These are phyloP conservation scores for Perccottus glenii DNA, from an alignment of 2,113 vertebrate genomes.

Conservation along the genomic window DNA sequence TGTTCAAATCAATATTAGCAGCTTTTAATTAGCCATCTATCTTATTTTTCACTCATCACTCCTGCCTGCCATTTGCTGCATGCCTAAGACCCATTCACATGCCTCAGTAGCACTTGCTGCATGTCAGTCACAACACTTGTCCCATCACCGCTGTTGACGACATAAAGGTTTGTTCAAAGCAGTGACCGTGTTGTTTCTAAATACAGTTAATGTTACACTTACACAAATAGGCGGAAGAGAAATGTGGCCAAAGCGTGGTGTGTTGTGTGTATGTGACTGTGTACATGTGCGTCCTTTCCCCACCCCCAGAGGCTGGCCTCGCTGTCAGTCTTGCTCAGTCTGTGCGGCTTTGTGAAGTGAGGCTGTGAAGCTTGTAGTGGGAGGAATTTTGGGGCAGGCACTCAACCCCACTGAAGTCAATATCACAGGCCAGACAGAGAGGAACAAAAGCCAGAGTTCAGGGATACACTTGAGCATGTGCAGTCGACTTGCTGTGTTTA, in stretches of 20 bases:
- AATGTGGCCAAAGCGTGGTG: constrained; percentile 35
- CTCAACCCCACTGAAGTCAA: constrained; percentile 77
- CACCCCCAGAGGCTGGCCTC: constrained; percentile 60
- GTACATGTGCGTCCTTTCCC: constrained; percentile 35
- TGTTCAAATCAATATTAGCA: background rate
- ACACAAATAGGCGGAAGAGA: constrained; percentile 31
- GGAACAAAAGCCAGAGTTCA: constrained; percentile 78
- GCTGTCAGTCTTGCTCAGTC: constrained; percentile 63
- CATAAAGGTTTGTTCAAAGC: constrained; percentile 38
- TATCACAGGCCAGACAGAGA: constrained; percentile 69
- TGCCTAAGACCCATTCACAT: constrained; percentile 56
- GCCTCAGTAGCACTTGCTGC: constrained; percentile 73
- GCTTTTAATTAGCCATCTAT: constrained; percentile 12
- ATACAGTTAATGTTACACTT: constrained; percentile 53
- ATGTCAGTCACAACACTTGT: constrained; percentile 76
- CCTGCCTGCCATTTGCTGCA: constrained; percentile 24
- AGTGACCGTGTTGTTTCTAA: constrained; percentile 29
- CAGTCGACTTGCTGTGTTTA: constrained; percentile 47
- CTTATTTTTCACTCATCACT: constrained; percentile 27
- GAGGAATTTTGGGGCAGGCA: constrained; percentile 76
- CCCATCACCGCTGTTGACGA: constrained; percentile 56
- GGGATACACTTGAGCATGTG: constrained; percentile 71
- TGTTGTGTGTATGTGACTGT: constrained; percentile 27
- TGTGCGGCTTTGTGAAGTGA: constrained; percentile 65
- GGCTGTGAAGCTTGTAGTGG: constrained; percentile 68